These are phyloP conservation scores for Hofmannophila pseudospretella DNA, from an alignment of 2,888 invertebrate species.

Conservation along the genomic window DNA sequence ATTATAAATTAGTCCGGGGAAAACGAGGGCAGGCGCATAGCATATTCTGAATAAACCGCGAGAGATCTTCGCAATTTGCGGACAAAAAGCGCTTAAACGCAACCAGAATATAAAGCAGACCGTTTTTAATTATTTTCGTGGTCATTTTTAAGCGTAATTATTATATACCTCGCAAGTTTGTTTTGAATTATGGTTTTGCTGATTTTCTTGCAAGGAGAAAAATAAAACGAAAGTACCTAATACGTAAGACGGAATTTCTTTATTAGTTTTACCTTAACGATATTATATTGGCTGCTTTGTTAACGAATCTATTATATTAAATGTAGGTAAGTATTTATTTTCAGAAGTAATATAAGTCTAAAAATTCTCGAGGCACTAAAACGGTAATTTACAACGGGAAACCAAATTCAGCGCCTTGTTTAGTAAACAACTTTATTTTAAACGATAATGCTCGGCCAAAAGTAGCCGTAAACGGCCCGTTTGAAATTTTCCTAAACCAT, in stretches of 20 bases:
- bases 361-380: no score
- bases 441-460: slow-evolving; percentile 22
- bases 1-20: slow-evolving; percentile 38
- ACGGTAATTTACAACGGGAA: no score
- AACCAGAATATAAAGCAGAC: slow-evolving; percentile 47
- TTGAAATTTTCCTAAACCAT: slow-evolving; percentile 33
- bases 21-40: slow-evolving; percentile 24
- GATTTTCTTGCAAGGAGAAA: background rate
- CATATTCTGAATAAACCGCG: slow-evolving; percentile 37
- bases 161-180: slow-evolving; percentile 2
- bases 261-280: no score
- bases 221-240: no score
- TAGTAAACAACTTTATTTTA: slow-evolving; percentile 17
- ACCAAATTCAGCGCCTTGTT: no score
- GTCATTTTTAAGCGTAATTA: slow-evolving; percentile 21
- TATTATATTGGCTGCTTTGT: no score
- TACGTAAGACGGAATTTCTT: no score
- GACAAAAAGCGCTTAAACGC: slow-evolving; percentile 44
- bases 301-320: no score
- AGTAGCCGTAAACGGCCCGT: slow-evolving; percentile 33
- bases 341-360: no score
- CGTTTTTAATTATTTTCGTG: slow-evolving; percentile 47
- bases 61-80: slow-evolving; percentile 50
- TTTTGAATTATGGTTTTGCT: background rate
- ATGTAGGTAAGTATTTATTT: no score